Evolutionary conservation across 1,140 invertebrate genomes (phyloP), one percentile per base, ranked within the genome.

Genomic region (Aphidius gifuensis): DNA sequence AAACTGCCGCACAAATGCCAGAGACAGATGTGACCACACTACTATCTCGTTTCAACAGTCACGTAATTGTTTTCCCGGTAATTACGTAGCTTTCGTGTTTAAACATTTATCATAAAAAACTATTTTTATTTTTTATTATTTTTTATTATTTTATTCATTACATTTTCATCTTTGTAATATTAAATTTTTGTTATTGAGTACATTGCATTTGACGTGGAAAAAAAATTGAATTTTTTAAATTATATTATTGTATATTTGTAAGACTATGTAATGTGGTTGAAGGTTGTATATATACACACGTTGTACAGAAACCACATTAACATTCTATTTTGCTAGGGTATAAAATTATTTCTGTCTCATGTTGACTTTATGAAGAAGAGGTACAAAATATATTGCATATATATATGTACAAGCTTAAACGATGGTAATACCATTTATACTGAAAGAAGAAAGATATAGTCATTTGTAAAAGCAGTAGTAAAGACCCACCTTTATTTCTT

Each of bases 271-370:
- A 23, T 59, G 57, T 16, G 57, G 46, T 59, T 40, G 45, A 40
- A 32, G 57, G 38, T 50, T 44, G 48, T 23, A 11, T 54, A 54
- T 54, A 54, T 40, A 43, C 39, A 43, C 39, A 47, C 40, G 56
- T 38, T 53, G 38, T 50, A 65, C 60, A 56, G 38, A 56, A 56
- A 62, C 60, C 57, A 54, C 64, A 62, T 65, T 64, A 68, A 65
- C 66, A 68, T 68, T 68, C 64, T 64, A 65, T 65, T 65, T 62
- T 16, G 58, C 51, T 59, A 55, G 66, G 44, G 53, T 55, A 61
- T 58, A 59, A 65, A 68, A 68, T 68, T 63, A 68, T 68, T 65
- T 68, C 66, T 64, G 61, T 58, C 55, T 63, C 64, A 61, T 53
- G 55, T 59, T 63, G 44, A 47, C 58, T 59, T 59, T 54, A 54